A percentile compares a stretch with the other conserved stretches of the same genome.
phyloP scores from a whole-genome alignment of 2,888 invertebrate genomes.

The Pogonocherus hispidulus region DNA sequence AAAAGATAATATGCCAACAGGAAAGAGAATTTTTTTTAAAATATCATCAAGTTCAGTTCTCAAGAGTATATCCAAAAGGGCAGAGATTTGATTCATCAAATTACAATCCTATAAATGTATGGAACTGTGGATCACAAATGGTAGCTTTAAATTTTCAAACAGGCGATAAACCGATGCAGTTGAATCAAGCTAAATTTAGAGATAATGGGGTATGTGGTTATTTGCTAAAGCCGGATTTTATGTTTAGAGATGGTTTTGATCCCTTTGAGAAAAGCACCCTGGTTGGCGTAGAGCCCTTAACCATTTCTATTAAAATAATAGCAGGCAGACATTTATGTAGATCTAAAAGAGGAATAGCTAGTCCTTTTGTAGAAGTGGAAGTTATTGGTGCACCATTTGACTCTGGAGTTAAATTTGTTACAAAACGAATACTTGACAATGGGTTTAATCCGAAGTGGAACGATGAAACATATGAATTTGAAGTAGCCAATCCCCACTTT shows the following conservation, averaged over 20 bases:
- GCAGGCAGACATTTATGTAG: constrained; percentile 88
- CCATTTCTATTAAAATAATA: constrained; percentile 82
- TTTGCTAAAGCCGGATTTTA: constrained; percentile 90
- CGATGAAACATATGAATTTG: constrained; percentile 84
- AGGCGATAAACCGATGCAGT: constrained; percentile 94
- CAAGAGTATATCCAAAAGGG: constrained; percentile 95
- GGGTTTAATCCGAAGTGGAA: constrained; percentile 96
- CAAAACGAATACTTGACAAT: constrained; percentile 84
- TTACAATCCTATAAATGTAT: constrained; percentile 94
- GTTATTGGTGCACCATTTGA: constrained; percentile 91
- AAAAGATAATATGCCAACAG: constrained; percentile 88
- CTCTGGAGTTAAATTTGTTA: constrained; percentile 84
- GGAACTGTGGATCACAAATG: constrained; percentile 98
- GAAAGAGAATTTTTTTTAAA: constrained; percentile 82
- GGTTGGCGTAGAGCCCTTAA: constrained; percentile 74
- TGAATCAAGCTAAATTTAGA: constrained; percentile 93
- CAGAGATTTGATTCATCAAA: constrained; percentile 97
- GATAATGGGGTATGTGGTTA: constrained; percentile 96
- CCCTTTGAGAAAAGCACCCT: constrained; percentile 80
- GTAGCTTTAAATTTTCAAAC: constrained; percentile 98
- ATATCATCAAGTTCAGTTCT: constrained; percentile 79
- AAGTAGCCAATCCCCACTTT: constrained; percentile 84
- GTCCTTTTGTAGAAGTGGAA: constrained; percentile 94
- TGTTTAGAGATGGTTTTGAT: constrained; percentile 85
- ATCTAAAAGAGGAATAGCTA: constrained; percentile 85